Base-by-base conservation (phyloP, 2,888 invertebrate genomes). In the Drosophila ustulata region DNA sequence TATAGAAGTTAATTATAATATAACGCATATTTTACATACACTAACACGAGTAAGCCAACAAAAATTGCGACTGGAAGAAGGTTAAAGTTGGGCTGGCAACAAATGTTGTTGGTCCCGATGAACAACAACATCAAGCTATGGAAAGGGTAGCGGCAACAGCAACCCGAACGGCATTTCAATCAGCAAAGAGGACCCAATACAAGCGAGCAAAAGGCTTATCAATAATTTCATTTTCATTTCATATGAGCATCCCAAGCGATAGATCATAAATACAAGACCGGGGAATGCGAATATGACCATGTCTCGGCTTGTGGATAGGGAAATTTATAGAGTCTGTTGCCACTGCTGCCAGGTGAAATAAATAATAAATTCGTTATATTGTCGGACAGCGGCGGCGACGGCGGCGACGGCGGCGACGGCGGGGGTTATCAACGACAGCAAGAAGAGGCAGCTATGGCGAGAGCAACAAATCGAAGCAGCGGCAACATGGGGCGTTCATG, bases 351-450 rank as follows among this genome's bases (percentile, higher is more conserved):
- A 91, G 92, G 91, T 92, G 92, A 91, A 92, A 92, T 91, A 91
- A 92, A 91, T 91, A 91, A 91, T 91, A 91, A 91, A 92, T 91
- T 91, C 90, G 92, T 91, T 90, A 91, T 90, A 88, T 88, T 71
- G 73, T 39, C 68, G 65, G 71, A 78, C 79, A 69, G 69, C 78
- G 71, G 75, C 81, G 80, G 78, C 80, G 67, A 78, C 79, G 67
- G 69, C 75, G 71, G 63, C n/a, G n/a, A n/a, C 78, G 71, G 75
- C 81, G 80, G 78, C 80, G 67, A 78, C 79, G 67, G 69, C 75
- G 71, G 63, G 58, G 71, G 75, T 84, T 84, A 83, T 83, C 80
- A 80, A 78, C 80, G n/a, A 37, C 37, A 37, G 41, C 70, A 47
- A 47, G 45, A 13, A 41, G 43, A 45, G 43, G 41, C 30, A 30